Evolutionary conservation across 2,888 invertebrate genomes (phyloP).

Genomic region (Xanthia icteritia): DNA sequence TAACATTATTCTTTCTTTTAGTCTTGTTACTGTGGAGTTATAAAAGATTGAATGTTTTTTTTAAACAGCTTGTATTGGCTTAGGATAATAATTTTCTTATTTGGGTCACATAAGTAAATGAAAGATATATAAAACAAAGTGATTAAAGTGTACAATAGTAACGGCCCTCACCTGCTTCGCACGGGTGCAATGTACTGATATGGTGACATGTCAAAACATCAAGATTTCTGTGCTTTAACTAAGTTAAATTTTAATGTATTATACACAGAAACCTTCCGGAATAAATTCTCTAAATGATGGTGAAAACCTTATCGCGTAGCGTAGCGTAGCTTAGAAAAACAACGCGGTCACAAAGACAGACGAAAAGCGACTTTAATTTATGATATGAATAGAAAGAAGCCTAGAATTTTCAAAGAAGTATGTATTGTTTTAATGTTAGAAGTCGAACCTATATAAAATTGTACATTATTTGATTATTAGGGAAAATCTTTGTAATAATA

Average conservation of each 20-base stretch:
- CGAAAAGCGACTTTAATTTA: no score
- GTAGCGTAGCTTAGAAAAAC: no score
- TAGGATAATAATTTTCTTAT: background rate
- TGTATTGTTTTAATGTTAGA: background rate
- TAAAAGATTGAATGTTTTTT: background rate
- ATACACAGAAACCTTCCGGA: no score
- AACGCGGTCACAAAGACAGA: no score
- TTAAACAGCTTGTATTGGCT: background rate
- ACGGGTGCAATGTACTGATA: no score
- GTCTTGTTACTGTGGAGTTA: background rate
- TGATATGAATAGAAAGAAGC: background rate
- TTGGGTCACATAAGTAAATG: background rate
- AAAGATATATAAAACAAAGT: background rate
- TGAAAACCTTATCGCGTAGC: no score
- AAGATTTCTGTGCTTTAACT: no score
- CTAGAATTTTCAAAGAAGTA: background rate
- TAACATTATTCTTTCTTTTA: background rate
- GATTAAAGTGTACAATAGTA: background rate
- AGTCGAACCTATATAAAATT: no score
- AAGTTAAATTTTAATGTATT: no score
- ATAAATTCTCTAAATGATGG: no score
- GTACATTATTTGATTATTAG: background rate
- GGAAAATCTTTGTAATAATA: background rate
- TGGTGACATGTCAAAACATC: no score
- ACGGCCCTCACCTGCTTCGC: no score